Percentiles rank a stretch among this genome's conserved stretches.
Conservation (phyloP, 30 jellyfish, hydroid and myxozoan genomes). For the Chironex yamaguchii region DNA sequence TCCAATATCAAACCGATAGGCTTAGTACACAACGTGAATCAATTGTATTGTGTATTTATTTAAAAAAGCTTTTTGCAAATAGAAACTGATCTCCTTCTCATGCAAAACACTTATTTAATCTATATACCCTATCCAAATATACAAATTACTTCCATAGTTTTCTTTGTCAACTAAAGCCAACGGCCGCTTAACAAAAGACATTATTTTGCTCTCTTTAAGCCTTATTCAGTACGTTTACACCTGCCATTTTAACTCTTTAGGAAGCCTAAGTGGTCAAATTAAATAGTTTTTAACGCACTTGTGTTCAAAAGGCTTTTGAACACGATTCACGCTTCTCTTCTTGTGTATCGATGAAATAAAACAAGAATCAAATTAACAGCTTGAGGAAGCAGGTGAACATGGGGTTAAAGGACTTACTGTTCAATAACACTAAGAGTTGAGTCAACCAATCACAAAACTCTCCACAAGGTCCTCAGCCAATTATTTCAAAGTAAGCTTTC, state of each 20-base stretch:
- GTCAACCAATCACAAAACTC: too few relatives aligned
- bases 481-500: too few relatives aligned
- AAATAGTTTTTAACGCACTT: not conserved
- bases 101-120: not conserved
- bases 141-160: not conserved
- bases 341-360: not conserved
- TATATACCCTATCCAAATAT: not conserved
- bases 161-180: not conserved
- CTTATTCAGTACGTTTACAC: not conserved
- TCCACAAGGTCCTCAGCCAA: too few relatives aligned
- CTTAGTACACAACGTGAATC: not conserved
- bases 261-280: not conserved
- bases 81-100: not conserved
- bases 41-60: not conserved
- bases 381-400: not conserved
- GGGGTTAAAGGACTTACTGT: not conserved
- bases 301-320: not conserved
- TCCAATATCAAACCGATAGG: not conserved
- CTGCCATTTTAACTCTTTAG: not conserved
- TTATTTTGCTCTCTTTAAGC: not conserved
- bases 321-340: not conserved
- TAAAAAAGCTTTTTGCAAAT: not conserved
- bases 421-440: too few relatives aligned
- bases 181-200: not conserved
- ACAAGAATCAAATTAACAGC: not conserved